Evolutionary conservation across 1,140 invertebrate genomes (phyloP).

Genomic region (Ceratitis capitata): DNA sequence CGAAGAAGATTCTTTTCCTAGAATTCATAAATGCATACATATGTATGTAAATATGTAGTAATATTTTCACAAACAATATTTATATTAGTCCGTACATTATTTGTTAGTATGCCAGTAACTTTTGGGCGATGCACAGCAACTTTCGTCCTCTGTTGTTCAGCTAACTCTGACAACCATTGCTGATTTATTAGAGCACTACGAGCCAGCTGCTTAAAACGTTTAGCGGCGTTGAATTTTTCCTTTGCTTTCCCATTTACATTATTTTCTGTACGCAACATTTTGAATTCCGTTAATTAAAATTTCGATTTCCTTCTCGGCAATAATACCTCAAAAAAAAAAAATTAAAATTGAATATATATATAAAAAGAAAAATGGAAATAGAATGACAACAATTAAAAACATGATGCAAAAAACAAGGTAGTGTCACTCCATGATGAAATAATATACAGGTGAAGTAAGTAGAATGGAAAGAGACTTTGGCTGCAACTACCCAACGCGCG

Average conservation of each 20-base stretch:
- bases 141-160: background rate
- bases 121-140: background rate
- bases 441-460: no score
- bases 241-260: background rate
- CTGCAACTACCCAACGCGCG: no score
- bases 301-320: background rate
- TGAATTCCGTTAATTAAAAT: background rate
- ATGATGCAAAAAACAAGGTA: no score
- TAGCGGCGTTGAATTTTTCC: background rate
- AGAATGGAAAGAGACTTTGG: no score
- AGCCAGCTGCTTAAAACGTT: background rate
- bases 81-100: background rate
- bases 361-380: no score
- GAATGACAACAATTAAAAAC: no score
- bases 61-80: no score
- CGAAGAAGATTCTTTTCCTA: constrained; percentile 54
- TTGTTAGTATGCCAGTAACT: background rate
- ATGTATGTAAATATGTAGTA: background rate
- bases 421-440: no score
- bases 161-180: background rate
- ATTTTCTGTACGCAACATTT: background rate
- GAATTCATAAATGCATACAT: background rate
- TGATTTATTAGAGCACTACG: background rate
- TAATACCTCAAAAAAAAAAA: background rate
- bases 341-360: background rate